These are phyloP conservation scores for Chionoecetes opilio DNA, from an alignment of 1,140 invertebrate genomes.

Conservation along the genomic window DNA sequence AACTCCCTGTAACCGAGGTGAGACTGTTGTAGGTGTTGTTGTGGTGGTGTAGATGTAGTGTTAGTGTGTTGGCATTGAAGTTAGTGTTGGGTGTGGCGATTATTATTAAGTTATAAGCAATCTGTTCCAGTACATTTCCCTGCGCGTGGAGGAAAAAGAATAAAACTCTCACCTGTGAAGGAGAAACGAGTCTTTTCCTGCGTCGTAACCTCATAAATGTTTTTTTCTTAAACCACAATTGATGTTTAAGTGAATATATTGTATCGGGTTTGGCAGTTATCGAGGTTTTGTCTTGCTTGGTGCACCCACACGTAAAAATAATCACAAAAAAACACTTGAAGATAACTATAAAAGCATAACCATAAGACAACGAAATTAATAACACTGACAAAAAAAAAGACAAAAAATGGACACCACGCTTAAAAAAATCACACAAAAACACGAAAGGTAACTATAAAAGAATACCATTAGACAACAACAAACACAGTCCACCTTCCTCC, in stretches of 20 bases:
- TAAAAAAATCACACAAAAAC: too few relatives aligned
- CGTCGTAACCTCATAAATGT: not conserved
- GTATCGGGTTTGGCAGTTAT: not conserved
- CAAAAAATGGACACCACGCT: too few relatives aligned
- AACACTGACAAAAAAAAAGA: too few relatives aligned
- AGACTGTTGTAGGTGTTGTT: too few relatives aligned
- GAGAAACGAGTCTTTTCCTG: not conserved
- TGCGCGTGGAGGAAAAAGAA: not conserved
- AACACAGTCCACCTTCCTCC: not conserved
- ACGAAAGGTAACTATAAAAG: too few relatives aligned
- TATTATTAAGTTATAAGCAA: not conserved
- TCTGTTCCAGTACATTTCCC: slow-evolving; percentile 16
- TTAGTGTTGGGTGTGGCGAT: not conserved
- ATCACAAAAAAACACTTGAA: too few relatives aligned
- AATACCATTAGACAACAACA: too few relatives aligned
- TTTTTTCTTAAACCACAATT: not conserved
- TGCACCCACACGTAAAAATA: too few relatives aligned
- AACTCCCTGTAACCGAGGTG: too few relatives aligned
- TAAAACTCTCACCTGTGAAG: not conserved
- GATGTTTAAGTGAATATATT: not conserved
- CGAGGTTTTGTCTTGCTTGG: not conserved
- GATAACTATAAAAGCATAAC: too few relatives aligned
- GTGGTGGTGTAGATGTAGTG: not conserved
- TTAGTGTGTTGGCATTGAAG: not conserved
- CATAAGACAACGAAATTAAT: too few relatives aligned